Percentiles rank a stretch among this genome's conserved stretches.
phyloP scores from a whole-genome alignment of 2,888 invertebrate genomes.

The Iphiclides podalirius region DNA sequence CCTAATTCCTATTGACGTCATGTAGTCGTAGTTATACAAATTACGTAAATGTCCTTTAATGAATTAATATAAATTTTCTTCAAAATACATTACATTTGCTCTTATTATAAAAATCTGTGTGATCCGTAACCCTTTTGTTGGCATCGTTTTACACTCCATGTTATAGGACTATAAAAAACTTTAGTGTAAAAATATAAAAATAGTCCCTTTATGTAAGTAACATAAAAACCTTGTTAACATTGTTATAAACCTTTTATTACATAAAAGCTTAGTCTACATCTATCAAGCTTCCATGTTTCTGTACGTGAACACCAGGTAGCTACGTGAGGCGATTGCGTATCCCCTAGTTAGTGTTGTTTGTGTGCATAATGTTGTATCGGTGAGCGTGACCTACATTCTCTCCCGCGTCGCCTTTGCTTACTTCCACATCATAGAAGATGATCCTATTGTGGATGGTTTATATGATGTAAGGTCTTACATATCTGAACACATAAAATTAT shows the following conservation, averaged over 20 bases:
- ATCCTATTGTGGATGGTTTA: slow-evolving; percentile 3
- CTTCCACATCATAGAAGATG: slow-evolving; percentile 14
- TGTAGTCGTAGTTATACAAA: too few relatives aligned
- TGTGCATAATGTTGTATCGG: slow-evolving; percentile 37
- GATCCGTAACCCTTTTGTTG: too few relatives aligned
- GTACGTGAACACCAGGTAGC: slow-evolving; percentile 6
- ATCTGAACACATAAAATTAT: too few relatives aligned
- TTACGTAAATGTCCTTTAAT: too few relatives aligned
- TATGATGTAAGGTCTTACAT: not conserved
- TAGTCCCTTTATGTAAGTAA: too few relatives aligned
- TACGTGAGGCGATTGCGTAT: slow-evolving; percentile 7
- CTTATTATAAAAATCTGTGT: too few relatives aligned
- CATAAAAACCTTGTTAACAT: too few relatives aligned
- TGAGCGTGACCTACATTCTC: slow-evolving; percentile 65
- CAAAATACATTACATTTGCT: too few relatives aligned
- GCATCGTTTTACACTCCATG: too few relatives aligned
- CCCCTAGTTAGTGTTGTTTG: slow-evolving; percentile 15
- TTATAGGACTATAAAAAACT: not conserved
- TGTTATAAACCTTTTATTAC: not conserved
- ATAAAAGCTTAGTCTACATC: not conserved
- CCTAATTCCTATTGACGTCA: too few relatives aligned
- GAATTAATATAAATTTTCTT: too few relatives aligned
- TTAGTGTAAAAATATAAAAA: not conserved
- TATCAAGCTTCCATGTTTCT: not conserved
- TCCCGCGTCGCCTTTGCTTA: slow-evolving; percentile 23